Conservation (phyloP, 2,797 vertebrate species). For the Catostomus latipinnis region DNA sequence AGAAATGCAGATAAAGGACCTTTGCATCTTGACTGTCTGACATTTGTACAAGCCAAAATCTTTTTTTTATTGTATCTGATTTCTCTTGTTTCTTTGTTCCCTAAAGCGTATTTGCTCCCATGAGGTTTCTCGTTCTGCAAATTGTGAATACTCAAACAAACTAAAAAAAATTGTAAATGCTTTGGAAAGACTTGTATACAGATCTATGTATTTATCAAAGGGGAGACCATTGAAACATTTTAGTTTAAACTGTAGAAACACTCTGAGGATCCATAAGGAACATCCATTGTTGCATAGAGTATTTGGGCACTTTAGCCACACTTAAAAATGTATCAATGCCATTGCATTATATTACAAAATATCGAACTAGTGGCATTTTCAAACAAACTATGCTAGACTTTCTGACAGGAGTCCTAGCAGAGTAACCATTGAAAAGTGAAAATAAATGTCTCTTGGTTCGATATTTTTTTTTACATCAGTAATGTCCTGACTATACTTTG, state of each 20-base stretch:
- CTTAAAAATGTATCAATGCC: not conserved
- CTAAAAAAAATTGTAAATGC: not conserved
- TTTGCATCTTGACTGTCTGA: not conserved
- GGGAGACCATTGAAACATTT: not conserved
- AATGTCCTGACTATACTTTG: too few species aligned
- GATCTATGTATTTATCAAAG: not conserved
- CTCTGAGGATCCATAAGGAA: not conserved
- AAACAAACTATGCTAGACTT: not conserved
- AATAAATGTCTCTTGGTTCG: too few species aligned
- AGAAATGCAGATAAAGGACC: not conserved
- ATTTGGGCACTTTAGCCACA: not conserved
- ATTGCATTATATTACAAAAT: too few species aligned
- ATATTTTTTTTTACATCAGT: too few species aligned
- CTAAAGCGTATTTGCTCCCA: not conserved
- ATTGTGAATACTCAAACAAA: not conserved
- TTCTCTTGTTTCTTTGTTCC: not conserved
- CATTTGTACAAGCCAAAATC: constrained; percentile 17
- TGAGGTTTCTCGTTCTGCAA: not conserved
- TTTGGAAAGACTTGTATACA: not conserved
- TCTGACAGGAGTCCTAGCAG: too few species aligned
- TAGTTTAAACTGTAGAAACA: not conserved
- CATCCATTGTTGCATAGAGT: not conserved
- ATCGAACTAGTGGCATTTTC: not conserved
- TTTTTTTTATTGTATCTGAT: not conserved
- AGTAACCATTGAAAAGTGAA: too few species aligned